Base-by-base conservation (phyloP, 2,113 vertebrate genomes). In the Hypocryptadius cinnamomeus region DNA sequence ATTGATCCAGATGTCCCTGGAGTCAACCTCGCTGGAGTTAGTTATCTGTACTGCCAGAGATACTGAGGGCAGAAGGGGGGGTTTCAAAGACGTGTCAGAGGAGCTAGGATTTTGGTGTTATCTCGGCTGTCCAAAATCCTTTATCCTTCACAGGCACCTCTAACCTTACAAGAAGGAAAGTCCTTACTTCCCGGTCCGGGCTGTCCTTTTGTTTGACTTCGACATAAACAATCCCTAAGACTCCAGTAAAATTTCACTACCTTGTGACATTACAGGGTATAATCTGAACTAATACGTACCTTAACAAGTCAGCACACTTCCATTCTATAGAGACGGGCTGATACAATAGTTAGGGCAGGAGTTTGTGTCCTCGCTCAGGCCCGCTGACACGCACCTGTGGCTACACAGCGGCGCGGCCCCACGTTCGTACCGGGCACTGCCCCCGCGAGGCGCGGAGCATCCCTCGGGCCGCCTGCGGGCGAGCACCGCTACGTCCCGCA, bases 311-410 rank as follows among this genome's bases (percentile, higher is more conserved):
- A 30, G 10, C 6, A 15, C 27, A 8, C 48, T 40, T 54, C 33
- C 44, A 16, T 1, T 8, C 31, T 3, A 0, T 1, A 5, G 11
- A 42, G 37, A 22, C 1, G 7, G 19, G 47, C 6, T 11, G 53
- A 18, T 6, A 8, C 0, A 5, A 20, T 4, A 35, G 39, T 13
- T 25, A 22, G 16, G 28, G 4, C 6, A 5, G 16, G 25, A 31
- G 4, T 3, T 3, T 11, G 11, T 18, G 66, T 9, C 9, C 4
- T 11, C 42, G 6, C 15, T 11, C 10, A 5, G 64, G 50, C 12
- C 39, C 0, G 60, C n/a, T 4, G 66, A 22, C 54, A 5, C 23
- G 3, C 54, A 66, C 77, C 76, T 65, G 66, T 27, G 57, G 42
- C 57, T 64, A 0, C 66, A 1, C 35, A 37, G 57, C 40, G 50